Evolutionary conservation across 2,797 vertebrate species (phyloP), one percentile per base, ranked within the genome.

Genomic region (Chelon auratus): DNA sequence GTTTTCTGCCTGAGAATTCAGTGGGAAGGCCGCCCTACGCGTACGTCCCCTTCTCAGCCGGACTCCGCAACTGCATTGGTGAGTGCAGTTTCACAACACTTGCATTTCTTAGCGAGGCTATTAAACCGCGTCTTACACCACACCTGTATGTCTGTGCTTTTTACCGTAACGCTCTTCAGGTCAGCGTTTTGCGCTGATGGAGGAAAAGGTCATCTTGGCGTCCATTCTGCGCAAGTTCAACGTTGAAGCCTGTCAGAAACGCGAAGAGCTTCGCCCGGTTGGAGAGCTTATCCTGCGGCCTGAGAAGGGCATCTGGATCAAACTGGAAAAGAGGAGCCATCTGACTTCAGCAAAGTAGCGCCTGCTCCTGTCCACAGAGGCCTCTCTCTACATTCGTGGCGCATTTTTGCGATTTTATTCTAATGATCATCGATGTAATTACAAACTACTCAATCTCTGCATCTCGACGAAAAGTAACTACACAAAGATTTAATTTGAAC

Each of bases 21-120:
- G 81, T 62, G 11, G 95, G 95, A 53, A 93, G 96, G 53, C 96
- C 96, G 58, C 94, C 97, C 0, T 99, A 96, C 0, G 91, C 96
- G 0, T 99, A 95, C 0, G 80, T 99, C 73, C 97, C 98, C 51
- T 99, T 99, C 84, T 99, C 97, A 7, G 97, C 97, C 1, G 98
- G 98, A 60, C 94, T 96, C 54, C 95, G 97, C 72, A 99, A 99
- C 92, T 99, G 97, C 55, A 97, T 99, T 14, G 98, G 97, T 99
- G 85, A 37, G 93, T 72, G 12, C 14, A 11, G 9, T 1, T 9
- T 40, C 10, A 0, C 11, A 30, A 1, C 1, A 0, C 40, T n/a
- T 48, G n/a, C 14, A 20, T 9, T 14, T 39, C 36, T 33, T 11
- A 24, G 2, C 4, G 13, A 48, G 4, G 14, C 33, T 48, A 13